Evolutionary conservation across 2,113 vertebrate species (phyloP).

Genomic region (Otocyon megalotis): DNA sequence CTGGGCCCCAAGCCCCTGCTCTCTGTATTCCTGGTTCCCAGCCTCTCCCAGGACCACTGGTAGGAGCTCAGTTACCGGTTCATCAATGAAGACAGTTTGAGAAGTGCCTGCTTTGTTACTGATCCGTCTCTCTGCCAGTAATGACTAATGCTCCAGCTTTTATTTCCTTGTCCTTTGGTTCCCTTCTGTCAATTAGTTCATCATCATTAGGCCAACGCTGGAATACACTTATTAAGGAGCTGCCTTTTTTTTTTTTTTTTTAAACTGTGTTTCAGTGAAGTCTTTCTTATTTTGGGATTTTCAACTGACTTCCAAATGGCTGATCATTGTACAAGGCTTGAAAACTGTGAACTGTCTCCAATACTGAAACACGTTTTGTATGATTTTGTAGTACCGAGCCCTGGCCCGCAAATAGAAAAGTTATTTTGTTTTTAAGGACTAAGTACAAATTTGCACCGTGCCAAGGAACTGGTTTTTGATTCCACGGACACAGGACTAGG

Average conservation of each 20-base stretch:
- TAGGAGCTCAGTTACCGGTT: neutral
- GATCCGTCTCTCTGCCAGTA: neutral
- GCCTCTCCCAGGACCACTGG: neutral
- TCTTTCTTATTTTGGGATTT: slow-evolving; percentile 18
- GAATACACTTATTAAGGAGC: neutral
- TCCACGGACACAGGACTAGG: neutral
- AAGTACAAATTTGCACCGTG: neutral
- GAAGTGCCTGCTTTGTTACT: neutral
- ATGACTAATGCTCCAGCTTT: neutral
- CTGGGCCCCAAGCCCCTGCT: neutral
- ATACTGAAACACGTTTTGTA: slow-evolving; percentile 45
- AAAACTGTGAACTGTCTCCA: neutral
- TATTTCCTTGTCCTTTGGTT: neutral
- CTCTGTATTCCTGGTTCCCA: neutral
- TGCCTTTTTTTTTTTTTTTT: neutral
- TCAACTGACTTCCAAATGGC: neutral
- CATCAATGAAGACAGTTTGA: neutral
- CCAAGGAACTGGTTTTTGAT: neutral
- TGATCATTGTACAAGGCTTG: neutral
- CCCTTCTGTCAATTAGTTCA: slow-evolving; percentile 19
- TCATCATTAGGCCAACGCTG: neutral
- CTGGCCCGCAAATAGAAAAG: neutral
- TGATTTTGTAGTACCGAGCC: neutral
- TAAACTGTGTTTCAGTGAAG: neutral
- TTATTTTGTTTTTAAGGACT: slow-evolving; percentile 46